Evolutionary conservation across 2,888 invertebrate species (phyloP), one percentile per base, ranked within the genome.

Genomic region (Cataglyphis altisquamis): DNA sequence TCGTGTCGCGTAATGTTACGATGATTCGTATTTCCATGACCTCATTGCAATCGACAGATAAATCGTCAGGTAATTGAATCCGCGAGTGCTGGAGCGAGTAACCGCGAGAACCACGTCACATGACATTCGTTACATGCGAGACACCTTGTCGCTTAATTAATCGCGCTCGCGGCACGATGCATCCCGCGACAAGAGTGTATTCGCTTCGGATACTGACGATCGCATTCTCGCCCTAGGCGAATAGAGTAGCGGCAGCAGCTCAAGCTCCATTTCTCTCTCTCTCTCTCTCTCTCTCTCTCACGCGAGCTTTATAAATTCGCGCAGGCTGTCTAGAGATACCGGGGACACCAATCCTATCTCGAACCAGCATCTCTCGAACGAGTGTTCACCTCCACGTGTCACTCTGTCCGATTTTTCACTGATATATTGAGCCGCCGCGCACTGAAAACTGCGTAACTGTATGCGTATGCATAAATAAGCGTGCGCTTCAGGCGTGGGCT

Each of bases 341-440:
- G 39, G 29, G 48, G 36, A 84, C 83, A 70, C 73, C 88, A 88
- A 88, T 86, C 84, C 86, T 88, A 88, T 88, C 88, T 77, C 41
- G 57, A 63, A 67, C 62, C 52, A 82, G 52, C 60, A 86, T 86
- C 88, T 82, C 55, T 48, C 68, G 80, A 48, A 66, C 64, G 75
- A 64, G 12, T 48, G 25, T 39, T 41, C 77, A 57, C 39, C 52
- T 52, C 36, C 66, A 29, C 66, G 78, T 87, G 87, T 87, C 87
- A 82, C 64, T 63, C 68, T 63, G 57, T 41, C n/a, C 72, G 52
- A 63, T 82, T 73, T 77, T 68, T 77, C 68, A 55, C 15, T 15
- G 68, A 57, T 68, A 77, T 67, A 77, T 77, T 77, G 77, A 77
- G 15, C 41, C 29, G 25, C 36, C 39, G 25, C 12, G 18, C 15